Percentiles rank a stretch among this genome's conserved stretches.
phyloP scores from a whole-genome alignment of 2,797 vertebrate genomes.

The Anguilla marmorata region DNA sequence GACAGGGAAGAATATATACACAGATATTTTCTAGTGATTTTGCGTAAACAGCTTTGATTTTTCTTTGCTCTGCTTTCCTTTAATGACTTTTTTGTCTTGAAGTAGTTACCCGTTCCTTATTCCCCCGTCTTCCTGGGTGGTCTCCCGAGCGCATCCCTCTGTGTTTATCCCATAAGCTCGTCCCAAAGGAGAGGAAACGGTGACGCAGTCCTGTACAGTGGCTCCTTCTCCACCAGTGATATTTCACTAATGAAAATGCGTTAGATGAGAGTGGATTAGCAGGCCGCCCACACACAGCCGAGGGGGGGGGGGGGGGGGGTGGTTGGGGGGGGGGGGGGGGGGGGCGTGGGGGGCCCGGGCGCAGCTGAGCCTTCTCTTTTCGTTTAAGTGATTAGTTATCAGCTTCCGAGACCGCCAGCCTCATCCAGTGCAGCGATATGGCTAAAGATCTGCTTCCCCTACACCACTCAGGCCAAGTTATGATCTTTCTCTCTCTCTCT shows the following conservation, averaged over 20 bases:
- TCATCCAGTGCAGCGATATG: slow-evolving; percentile 36
- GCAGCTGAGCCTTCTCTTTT: slow-evolving; percentile 37
- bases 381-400: slow-evolving; percentile 46
- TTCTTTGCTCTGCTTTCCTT: neutral
- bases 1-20: neutral
- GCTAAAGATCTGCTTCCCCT: slow-evolving; percentile 31
- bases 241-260: neutral
- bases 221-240: neutral
- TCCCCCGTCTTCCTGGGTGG: neutral
- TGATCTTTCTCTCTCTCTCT: neutral
- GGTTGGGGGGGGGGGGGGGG: no score
- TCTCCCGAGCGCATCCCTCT: neutral
- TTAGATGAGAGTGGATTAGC: neutral
- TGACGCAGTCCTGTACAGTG: slow-evolving; percentile 9
- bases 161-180: neutral
- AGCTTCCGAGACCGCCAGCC: slow-evolving; percentile 17
- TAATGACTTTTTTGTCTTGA: neutral
- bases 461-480: neutral
- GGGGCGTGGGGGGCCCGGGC: neutral
- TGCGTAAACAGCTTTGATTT: neutral
- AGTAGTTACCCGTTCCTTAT: neutral
- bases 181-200: slow-evolving; percentile 13
- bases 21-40: neutral
- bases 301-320: no score
- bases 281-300: neutral